phyloP scores from a whole-genome alignment of 2,797 vertebrate species.

The Mus spretus region DNA sequence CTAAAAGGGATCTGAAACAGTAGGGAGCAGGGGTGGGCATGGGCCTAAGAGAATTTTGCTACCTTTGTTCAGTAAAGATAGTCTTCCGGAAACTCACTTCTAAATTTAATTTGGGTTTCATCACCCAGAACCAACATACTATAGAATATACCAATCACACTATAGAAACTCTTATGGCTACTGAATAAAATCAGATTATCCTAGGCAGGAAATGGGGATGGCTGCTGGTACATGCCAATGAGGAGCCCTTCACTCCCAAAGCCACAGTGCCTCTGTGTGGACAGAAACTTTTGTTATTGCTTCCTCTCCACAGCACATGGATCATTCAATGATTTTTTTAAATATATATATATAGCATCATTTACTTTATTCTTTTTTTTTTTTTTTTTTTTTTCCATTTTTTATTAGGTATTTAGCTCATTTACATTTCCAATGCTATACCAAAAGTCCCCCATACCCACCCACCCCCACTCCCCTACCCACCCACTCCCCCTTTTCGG shows the following conservation, averaged over 20 bases:
- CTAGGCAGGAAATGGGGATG: background rate
- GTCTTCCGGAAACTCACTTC: background rate
- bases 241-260: background rate
- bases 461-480: too few relatives aligned
- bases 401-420: too few relatives aligned
- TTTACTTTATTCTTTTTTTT: too few relatives aligned
- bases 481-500: too few relatives aligned
- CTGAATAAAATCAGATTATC: background rate
- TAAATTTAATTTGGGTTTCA: background rate
- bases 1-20: background rate
- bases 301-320: background rate
- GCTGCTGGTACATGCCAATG: background rate
- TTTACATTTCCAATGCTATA: too few relatives aligned
- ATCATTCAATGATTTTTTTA: background rate
- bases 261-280: background rate
- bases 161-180: background rate
- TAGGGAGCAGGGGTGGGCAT: too few relatives aligned
- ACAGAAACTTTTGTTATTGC: background rate
- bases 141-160: background rate
- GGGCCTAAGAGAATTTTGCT: background rate
- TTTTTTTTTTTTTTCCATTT: too few relatives aligned
- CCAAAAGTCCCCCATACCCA: too few relatives aligned
- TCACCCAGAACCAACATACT: background rate
- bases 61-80: constrained; percentile 8
- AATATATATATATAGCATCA: too few relatives aligned